These are phyloP conservation scores for Julus scanicus DNA, from an alignment of 2,888 invertebrate species.

Conservation along the genomic window DNA sequence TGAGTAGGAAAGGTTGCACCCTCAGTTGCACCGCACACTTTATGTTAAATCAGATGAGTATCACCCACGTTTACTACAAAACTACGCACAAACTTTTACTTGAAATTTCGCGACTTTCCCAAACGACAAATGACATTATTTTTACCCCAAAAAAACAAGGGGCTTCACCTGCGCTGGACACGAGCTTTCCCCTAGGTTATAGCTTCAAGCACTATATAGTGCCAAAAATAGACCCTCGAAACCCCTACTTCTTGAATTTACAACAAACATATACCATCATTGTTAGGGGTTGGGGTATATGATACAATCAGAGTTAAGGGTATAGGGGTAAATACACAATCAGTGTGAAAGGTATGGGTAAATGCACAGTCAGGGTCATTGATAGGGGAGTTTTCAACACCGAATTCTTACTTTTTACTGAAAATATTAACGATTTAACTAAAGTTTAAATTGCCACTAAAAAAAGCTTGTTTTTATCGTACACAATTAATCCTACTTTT, in stretches of 20 bases:
- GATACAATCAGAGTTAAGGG: neutral
- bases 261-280: neutral
- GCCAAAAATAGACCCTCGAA: neutral
- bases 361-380: neutral
- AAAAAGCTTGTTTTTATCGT: too few relatives aligned
- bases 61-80: neutral
- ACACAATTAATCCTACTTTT: too few relatives aligned
- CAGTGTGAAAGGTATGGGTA: neutral
- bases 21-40: neutral
- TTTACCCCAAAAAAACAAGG: neutral
- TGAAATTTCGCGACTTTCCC: neutral
- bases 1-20: neutral
- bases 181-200: neutral
- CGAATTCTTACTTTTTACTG: neutral
- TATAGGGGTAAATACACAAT: neutral
- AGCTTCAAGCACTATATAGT: neutral
- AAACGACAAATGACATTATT: neutral
- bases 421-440: too few relatives aligned
- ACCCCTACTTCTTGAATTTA: constrained; percentile 9
- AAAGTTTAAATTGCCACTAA: too few relatives aligned
- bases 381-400: neutral
- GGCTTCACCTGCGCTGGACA: neutral
- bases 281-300: neutral
- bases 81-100: neutral
- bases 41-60: neutral